Conservation (phyloP, 2,888 invertebrate species). For the Drosophila gaucha region DNA sequence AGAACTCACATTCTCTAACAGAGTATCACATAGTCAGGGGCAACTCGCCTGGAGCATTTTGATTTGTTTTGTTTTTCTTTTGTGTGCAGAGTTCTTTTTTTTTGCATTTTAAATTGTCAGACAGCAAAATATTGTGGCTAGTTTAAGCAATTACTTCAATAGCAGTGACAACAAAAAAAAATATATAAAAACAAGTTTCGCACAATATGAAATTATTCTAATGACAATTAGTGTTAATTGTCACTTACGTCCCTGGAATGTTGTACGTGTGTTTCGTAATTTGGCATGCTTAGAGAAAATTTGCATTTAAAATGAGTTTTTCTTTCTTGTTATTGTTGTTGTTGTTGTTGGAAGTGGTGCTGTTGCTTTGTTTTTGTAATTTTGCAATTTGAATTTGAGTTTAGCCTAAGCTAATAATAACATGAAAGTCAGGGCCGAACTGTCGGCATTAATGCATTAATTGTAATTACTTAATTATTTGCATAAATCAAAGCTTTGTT, state of each 20-base stretch:
- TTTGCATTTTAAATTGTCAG: slow-evolving; percentile 71
- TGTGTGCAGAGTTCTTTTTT: slow-evolving; percentile 21
- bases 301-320: slow-evolving; percentile 74
- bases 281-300: slow-evolving; percentile 61
- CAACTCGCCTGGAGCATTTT: neutral
- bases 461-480: slow-evolving; percentile 76
- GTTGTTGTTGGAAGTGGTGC: slow-evolving; percentile 15
- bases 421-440: slow-evolving; percentile 49
- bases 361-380: slow-evolving; percentile 33
- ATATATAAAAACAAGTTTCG: slow-evolving; percentile 20
- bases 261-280: slow-evolving; percentile 63
- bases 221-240: slow-evolving; percentile 80
- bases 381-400: slow-evolving; percentile 48
- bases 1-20: neutral
- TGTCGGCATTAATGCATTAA: slow-evolving; percentile 65
- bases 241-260: slow-evolving; percentile 68
- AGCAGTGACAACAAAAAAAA: slow-evolving; percentile 32
- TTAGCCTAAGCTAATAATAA: slow-evolving; percentile 62
- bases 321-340: slow-evolving; percentile 28
- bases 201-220: slow-evolving; percentile 78
- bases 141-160: slow-evolving; percentile 72
- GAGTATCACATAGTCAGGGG: slow-evolving; percentile 12
- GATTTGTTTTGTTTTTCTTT: slow-evolving; percentile 9
- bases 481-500: slow-evolving; percentile 68
- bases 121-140: slow-evolving; percentile 71